Base-by-base conservation (phyloP, 2,888 invertebrate species). In the Norana najaformis region DNA sequence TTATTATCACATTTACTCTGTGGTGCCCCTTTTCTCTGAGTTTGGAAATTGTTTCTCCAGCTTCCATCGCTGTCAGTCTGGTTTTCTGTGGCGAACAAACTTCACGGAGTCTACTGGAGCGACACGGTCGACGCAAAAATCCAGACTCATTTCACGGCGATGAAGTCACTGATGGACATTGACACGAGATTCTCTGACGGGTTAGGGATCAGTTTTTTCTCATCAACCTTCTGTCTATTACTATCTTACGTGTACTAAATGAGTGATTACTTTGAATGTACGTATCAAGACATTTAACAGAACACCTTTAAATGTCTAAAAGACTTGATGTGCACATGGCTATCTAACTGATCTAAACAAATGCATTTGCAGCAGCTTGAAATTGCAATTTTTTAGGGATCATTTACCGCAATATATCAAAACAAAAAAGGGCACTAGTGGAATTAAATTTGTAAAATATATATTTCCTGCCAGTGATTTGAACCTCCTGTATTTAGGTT, bases 141-240 rank as follows among this genome's bases (percentile, higher is more conserved):
- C n/a, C 92, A 93, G 89, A 92, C 93, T 16, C 92, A 93, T 85
- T 93, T 93, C 82, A 93, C 93, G 91, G 93, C 93, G 0, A 92
- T 94, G n/a, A 93, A 93, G 88, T 93, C 93, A 18, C 92, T 93
- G 37, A 92, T 95, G 88, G 97, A 97, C 92, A 97, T 97, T 0
- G 97, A 97, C 93, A 96, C 97, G 0, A 95, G 97, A 92, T 98
- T 97, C 94, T 97, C 97, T 92, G 96, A 97, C 92, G 97, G 97
- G 91, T 94, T 37, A 88, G 89, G 1, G n/a, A 69, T 30, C 69
- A n/a, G 69, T n/a, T 69, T 30, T 69, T 69, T 69, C 69, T 69
- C 13, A n/a, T n/a, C n/a, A n/a, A 69, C 13, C 69, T 69, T 30
- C 30, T n/a, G 69, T 69, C 69, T 69, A 1, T n/a, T 69, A 69